phyloP scores from a whole-genome alignment of 2,797 vertebrate genomes.

The Girardinus metallicus region DNA sequence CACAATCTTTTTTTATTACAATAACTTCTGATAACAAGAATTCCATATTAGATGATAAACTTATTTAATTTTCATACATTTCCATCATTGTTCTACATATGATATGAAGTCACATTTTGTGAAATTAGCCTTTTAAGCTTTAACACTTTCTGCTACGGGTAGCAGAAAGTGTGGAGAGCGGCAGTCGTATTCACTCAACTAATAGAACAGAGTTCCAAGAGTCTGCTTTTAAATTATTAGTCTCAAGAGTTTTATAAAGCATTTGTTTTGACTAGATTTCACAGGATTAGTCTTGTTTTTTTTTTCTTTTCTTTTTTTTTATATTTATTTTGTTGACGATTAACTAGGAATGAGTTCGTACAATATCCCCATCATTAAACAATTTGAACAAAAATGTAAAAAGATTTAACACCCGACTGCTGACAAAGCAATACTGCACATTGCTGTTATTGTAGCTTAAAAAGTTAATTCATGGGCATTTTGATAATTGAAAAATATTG shows the following conservation, averaged over 20 bases:
- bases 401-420: background rate
- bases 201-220: background rate
- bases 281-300: background rate
- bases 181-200: background rate
- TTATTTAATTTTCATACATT: background rate
- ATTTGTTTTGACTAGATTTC: background rate
- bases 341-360: background rate
- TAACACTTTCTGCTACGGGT: too few relatives aligned
- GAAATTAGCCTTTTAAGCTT: background rate
- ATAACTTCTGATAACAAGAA: background rate
- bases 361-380: background rate
- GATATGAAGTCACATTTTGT: background rate
- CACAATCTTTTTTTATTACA: background rate
- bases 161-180: background rate
- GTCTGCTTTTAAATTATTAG: background rate
- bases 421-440: background rate
- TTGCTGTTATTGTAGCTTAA: background rate
- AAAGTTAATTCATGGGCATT: background rate
- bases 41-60: background rate
- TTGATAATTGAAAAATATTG: background rate
- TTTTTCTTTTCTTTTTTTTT: background rate
- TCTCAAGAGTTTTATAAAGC: background rate
- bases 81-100: background rate
- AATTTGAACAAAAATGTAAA: background rate
- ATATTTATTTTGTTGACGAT: background rate